These are phyloP conservation scores for Ceratosolen fusciceps DNA, from an alignment of 1,140 invertebrate genomes.

Conservation along the genomic window DNA sequence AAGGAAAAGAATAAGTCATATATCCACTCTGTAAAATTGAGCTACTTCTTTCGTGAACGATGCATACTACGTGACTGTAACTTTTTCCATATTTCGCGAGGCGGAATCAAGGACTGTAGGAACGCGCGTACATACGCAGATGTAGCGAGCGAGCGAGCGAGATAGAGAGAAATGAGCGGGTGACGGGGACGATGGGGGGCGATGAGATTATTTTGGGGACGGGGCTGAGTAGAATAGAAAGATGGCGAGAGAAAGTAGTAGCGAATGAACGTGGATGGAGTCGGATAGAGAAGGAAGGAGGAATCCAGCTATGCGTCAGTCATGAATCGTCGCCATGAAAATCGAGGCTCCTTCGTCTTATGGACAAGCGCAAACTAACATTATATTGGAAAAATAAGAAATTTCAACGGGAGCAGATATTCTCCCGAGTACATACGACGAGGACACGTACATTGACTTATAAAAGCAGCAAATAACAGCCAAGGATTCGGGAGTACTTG, in stretches of 20 bases:
- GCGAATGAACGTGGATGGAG: neutral
- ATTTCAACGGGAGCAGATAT: neutral
- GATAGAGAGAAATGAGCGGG: neutral
- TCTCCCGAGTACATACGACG: no score
- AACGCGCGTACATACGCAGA: neutral
- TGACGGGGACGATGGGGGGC: neutral
- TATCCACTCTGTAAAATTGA: conserved; percentile 52
- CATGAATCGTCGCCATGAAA: conserved; percentile 54
- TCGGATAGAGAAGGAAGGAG: neutral
- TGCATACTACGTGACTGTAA: conserved; percentile 59
- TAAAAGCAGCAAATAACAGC: neutral
- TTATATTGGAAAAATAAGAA: neutral
- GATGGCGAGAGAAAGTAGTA: neutral
- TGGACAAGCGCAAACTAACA: neutral
- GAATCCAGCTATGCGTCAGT: conserved; percentile 40
- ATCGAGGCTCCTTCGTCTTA: conserved; percentile 42
- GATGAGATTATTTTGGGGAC: no score
- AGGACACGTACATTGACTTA: neutral
- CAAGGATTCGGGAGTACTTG: neutral
- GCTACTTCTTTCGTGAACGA: conserved; percentile 57
- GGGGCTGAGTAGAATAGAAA: no score
- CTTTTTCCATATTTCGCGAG: conserved; percentile 57
- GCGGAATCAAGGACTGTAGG: conserved; percentile 46
- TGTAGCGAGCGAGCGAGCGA: neutral
- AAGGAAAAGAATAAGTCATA: conserved; percentile 43